Evolutionary conservation across 2,888 invertebrate species (phyloP), one percentile per base, ranked within the genome.

Genomic region (Psococerastis gibbosa): DNA sequence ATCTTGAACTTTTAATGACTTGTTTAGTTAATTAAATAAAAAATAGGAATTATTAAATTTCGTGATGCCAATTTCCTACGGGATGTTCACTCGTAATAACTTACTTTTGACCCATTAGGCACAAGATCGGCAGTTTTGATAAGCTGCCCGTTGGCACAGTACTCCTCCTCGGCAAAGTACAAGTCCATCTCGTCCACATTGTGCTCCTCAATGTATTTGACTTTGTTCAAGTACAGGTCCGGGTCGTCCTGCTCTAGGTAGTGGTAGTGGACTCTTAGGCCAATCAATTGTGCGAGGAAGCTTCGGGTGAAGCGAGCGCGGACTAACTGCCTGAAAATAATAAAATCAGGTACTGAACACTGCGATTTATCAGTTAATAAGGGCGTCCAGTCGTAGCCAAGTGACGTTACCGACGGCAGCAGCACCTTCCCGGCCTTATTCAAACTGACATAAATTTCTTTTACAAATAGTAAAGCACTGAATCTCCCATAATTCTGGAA

Each of bases 211-310:
- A 94, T 79, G 61, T 89, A 92, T 59, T 87, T 87, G 34, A 92
- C 79, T 67, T 92, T 92, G n/a, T 82, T 79, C 48, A 88, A 65
- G 64, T 88, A 92, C 46, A 92, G 65, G 62, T 91, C 91, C 0
- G 92, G 91, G 64, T 92, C 92, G 58, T 94, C 92, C 63, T 89
- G 88, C 59, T 92, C 91, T 62, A 92, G 92, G 61, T 92, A 87
- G 82, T 87, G 59, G 57, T 88, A 91, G 60, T 89, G 87, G 47
- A 92, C 89, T 48, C 91, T 64, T 27, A 92, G 73, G 15, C 92
- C 94, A 55, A 92, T 92, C 50, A 94, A 73, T 67, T 91, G 91
- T 47, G 92, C 92, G 47, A 92, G 70, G 66, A 94, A 94, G 32
- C 89, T 88, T 45, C 92, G 69, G 32, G 89, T 82, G 58, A 92